Evolutionary conservation across 1,140 invertebrate species (phyloP).

Genomic region (Lineus longissimus): DNA sequence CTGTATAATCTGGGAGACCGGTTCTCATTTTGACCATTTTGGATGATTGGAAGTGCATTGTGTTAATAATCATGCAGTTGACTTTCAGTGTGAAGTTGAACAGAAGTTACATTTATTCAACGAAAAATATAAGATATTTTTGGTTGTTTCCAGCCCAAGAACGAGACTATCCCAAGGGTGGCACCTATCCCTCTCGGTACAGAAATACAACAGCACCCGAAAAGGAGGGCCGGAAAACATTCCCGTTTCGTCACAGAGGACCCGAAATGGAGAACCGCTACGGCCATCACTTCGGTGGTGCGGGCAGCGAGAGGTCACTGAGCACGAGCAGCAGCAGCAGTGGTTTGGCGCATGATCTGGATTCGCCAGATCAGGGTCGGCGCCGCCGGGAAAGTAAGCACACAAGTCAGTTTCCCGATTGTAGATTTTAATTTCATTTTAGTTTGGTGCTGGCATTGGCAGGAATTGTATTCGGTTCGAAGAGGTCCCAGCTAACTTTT

Average conservation of each 20-base stretch:
- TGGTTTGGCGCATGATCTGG: constrained; percentile 39
- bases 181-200: background rate
- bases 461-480: no score
- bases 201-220: background rate
- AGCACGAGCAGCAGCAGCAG: constrained; percentile 43
- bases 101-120: no score
- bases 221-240: constrained; percentile 3
- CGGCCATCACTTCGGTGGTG: background rate
- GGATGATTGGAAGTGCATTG: no score
- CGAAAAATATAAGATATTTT: no score
- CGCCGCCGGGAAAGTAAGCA: constrained; percentile 29
- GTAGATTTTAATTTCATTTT: constrained; percentile 5
- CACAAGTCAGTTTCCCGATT: background rate
- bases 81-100: no score
- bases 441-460: background rate
- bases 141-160: background rate
- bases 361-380: constrained; percentile 38
- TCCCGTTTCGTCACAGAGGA: background rate
- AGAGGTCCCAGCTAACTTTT: no score
- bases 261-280: no score
- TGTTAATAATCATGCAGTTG: no score
- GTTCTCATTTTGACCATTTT: no score
- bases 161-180: background rate
- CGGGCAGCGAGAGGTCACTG: constrained; percentile 40
- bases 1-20: no score